Conservation (phyloP, 64 coral and sea anemone species). For the Montipora sp. region DNA sequence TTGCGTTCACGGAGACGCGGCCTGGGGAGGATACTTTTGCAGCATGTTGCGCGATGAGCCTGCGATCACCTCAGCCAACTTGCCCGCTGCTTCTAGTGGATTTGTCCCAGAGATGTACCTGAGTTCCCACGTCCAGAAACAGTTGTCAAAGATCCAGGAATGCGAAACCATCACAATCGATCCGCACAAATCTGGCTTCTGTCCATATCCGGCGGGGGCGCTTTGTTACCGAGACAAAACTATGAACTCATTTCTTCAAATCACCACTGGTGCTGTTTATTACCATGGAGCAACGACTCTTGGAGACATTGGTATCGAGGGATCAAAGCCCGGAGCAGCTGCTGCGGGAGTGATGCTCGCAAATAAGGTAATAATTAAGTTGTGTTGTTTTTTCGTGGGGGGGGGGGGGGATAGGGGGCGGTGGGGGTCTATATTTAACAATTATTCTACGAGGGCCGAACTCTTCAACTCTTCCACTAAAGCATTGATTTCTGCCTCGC, state of each 20-base stretch:
- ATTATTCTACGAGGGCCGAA: too few species aligned
- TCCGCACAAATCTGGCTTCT: constrained; percentile 91
- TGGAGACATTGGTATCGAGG: constrained; percentile 86
- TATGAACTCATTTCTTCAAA: constrained; percentile 79
- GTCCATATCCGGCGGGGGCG: constrained; percentile 87
- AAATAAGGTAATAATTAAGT: constrained; percentile 63
- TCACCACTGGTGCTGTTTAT: constrained; percentile 76
- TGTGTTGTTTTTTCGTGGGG: background rate
- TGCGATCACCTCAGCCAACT: background rate
- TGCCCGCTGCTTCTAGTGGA: background rate
- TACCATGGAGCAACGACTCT: constrained; percentile 74
- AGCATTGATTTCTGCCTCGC: too few species aligned
- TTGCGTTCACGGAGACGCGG: constrained; percentile 74
- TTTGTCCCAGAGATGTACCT: constrained; percentile 72
- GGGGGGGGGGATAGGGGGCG: too few species aligned
- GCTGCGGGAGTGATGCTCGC: constrained; percentile 77
- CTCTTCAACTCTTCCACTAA: too few species aligned
- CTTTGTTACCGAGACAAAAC: constrained; percentile 75
- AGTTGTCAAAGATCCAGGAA: constrained; percentile 46
- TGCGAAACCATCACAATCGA: constrained; percentile 91
- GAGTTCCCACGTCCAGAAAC: constrained; percentile 43
- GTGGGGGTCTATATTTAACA: too few species aligned
- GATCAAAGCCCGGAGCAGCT: constrained; percentile 91
- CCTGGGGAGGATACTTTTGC: constrained; percentile 90
- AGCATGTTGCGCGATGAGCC: constrained; percentile 70